Evolutionary conservation across 1,140 invertebrate genomes (phyloP).

Genomic region (Drosophila auraria): DNA sequence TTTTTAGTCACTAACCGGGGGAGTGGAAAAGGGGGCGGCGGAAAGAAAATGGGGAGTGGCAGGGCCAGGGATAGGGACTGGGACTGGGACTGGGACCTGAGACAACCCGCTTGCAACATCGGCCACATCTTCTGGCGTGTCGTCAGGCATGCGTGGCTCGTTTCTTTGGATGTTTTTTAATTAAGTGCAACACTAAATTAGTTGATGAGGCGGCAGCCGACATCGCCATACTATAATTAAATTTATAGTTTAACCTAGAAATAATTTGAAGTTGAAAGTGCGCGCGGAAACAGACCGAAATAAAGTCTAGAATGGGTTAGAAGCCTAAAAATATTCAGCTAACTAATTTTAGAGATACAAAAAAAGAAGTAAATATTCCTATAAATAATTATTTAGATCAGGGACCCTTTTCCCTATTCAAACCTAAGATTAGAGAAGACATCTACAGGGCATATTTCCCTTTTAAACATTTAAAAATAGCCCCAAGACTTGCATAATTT

Average conservation of each 20-base stretch:
- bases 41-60: constrained; percentile 6
- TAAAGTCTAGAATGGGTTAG: constrained; percentile 19
- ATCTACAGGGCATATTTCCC: constrained; percentile 11
- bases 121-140: constrained; percentile 48
- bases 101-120: constrained; percentile 41
- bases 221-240: constrained; percentile 69
- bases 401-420: not conserved
- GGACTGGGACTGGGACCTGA: not conserved
- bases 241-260: constrained; percentile 80
- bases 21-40: constrained; percentile 4
- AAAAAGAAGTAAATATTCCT: not conserved
- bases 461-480: not conserved
- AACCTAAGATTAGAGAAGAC: not conserved
- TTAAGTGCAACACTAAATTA: constrained; percentile 84
- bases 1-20: constrained; percentile 58
- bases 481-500: not conserved
- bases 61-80: not conserved
- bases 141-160: constrained; percentile 63
- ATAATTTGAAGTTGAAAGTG: constrained; percentile 70
- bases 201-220: constrained; percentile 49
- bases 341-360: constrained; percentile 25
- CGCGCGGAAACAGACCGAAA: constrained; percentile 28
- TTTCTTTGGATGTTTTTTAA: constrained; percentile 68
- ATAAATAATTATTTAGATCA: too few relatives aligned
- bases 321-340: constrained; percentile 5